Conservation (phyloP, 2,888 invertebrate species). For the Epicampocera succincta region DNA sequence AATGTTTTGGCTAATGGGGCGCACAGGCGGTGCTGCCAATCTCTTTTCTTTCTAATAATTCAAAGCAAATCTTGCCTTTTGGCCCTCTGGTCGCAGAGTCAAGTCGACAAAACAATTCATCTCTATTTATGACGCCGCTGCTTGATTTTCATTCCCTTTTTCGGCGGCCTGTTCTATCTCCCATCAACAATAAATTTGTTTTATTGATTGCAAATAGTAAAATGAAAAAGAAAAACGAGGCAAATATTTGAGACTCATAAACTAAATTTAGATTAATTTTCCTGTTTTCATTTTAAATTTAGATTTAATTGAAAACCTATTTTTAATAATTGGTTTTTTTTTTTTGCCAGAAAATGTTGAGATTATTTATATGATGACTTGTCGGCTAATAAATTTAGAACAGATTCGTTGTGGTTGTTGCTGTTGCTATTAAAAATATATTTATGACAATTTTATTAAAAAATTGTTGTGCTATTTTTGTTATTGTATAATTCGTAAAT, state of each 20-base stretch:
- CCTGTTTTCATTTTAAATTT: constrained; percentile 55
- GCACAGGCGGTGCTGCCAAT: constrained; percentile 66
- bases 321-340: constrained; percentile 22
- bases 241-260: constrained; percentile 52
- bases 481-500: constrained; percentile 17
- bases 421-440: not conserved
- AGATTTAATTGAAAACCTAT: constrained; percentile 62
- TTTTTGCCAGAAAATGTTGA: constrained; percentile 31
- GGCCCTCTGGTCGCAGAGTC: constrained; percentile 5
- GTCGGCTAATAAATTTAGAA: constrained; percentile 30
- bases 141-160: constrained; percentile 15
- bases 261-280: constrained; percentile 66
- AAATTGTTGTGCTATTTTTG: constrained; percentile 13
- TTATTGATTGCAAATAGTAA: constrained; percentile 54
- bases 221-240: not conserved
- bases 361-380: constrained; percentile 38
- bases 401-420: not conserved
- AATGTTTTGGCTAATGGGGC: constrained; percentile 61
- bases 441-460: constrained; percentile 40
- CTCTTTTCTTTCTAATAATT: constrained; percentile 6
- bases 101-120: constrained; percentile 25
- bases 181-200: constrained; percentile 51
- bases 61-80: constrained; percentile 27
- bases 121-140: constrained; percentile 52
- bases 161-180: constrained; percentile 5